Percentiles rank a stretch among this genome's conserved stretches.
Conservation (phyloP, 2,113 vertebrate genomes). For the Trematomus loennbergii region DNA sequence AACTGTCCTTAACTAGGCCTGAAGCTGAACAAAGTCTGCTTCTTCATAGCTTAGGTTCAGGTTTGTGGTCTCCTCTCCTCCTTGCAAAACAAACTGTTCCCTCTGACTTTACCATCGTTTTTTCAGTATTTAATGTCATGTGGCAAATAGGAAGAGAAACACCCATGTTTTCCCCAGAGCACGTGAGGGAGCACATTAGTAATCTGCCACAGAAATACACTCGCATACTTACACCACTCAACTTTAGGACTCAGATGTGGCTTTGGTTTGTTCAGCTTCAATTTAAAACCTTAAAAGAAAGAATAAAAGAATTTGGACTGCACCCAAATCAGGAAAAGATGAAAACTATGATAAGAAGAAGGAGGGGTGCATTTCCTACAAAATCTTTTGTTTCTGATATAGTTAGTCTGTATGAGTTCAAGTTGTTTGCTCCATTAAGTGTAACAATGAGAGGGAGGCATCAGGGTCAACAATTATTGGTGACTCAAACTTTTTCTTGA, state of each 20-base stretch:
- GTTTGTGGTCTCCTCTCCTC: constrained; percentile 45
- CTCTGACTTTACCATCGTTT: constrained; percentile 34
- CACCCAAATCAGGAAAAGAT: constrained; percentile 2
- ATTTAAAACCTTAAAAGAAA: too few relatives aligned
- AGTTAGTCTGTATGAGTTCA: background rate
- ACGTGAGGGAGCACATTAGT: constrained; percentile 15
- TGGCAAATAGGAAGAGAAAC: constrained; percentile 59
- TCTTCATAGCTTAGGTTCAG: background rate
- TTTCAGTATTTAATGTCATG: constrained; percentile 48
- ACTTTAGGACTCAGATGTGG: background rate
- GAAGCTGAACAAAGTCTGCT: background rate
- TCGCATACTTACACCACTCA: background rate
- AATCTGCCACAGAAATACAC: constrained; percentile 25
- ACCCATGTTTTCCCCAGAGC: constrained; percentile 28
- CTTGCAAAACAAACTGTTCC: constrained; percentile 45
- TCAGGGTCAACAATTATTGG: background rate
- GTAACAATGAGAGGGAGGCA: background rate
- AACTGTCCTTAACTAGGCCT: background rate
- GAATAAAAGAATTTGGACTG: background rate
- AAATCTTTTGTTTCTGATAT: background rate
- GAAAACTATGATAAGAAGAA: background rate
- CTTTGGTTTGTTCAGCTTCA: background rate
- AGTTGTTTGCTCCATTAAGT: background rate
- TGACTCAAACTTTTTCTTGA: background rate
- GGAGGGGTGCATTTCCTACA: background rate